Evolutionary conservation across 2,797 vertebrate species (phyloP).

Genomic region (Sternarchorhynchus goeldii): DNA sequence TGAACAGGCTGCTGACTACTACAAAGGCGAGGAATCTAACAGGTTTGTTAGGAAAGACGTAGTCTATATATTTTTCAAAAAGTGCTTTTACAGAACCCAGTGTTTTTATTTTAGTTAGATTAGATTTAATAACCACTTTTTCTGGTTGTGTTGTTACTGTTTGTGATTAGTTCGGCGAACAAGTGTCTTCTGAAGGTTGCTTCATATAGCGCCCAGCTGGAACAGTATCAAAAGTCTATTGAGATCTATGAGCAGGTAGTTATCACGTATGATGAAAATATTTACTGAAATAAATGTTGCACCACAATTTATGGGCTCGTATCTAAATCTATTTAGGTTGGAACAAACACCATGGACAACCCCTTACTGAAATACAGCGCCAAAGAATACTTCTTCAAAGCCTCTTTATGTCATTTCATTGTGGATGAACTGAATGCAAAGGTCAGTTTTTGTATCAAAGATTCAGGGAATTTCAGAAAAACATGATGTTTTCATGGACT

Average conservation of each 20-base stretch:
- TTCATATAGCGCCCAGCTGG: constrained; percentile 90
- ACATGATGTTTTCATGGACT: background rate
- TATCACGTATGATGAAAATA: background rate
- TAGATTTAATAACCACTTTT: too few species aligned
- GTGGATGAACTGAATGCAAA: constrained; percentile 98
- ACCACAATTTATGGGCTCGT: background rate
- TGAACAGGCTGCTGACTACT: constrained; percentile 98
- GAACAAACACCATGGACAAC: constrained; percentile 96
- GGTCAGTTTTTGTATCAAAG: constrained; percentile 65
- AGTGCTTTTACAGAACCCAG: too few species aligned
- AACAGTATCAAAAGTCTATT: constrained; percentile 95
- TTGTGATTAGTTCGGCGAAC: constrained; percentile 87
- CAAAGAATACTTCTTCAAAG: constrained; percentile 99
- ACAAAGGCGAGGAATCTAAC: constrained; percentile 99
- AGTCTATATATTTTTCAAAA: background rate
- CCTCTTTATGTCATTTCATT: constrained; percentile 95
- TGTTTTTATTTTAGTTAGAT: background rate
- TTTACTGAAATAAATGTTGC: background rate
- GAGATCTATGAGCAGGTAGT: constrained; percentile 98
- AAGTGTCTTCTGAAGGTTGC: constrained; percentile 99
- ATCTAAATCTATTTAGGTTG: constrained; percentile 75
- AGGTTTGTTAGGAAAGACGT: constrained; percentile 70
- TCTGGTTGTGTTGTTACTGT: background rate
- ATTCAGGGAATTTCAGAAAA: background rate
- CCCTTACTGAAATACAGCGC: constrained; percentile 96